Base-by-base conservation (phyloP, 2,113 vertebrate genomes). In the Puma concolor region DNA sequence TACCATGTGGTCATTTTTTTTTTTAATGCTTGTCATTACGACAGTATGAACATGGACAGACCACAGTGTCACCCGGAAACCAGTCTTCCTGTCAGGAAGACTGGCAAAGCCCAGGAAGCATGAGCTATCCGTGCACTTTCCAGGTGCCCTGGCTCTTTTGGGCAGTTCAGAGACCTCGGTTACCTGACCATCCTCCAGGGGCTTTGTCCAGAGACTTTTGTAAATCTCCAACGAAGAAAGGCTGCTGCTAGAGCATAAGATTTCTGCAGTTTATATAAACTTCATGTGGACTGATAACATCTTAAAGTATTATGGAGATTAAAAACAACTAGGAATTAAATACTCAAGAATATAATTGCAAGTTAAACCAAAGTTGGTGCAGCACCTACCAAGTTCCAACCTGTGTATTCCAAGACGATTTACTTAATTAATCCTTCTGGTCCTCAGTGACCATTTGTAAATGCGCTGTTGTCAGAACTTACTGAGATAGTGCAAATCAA, bases 311-410 rank as follows among this genome's bases (percentile, higher is more conserved):
- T 27, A 38, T 4, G 6, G 38, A 88, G 27, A 91, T 88, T 80
- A 77, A 94, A 96, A 94, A 72, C 14, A 87, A 64, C 19, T 52
- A 67, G 27, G 13, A 91, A 76, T 77, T 94, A 80, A 76, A 84
- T 19, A 86, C 10, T 50, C 44, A 52, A 33, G 6, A 69, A 23
- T 41, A 48, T 88, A 86, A 60, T 67, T 91, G 66, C 54, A 33
- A 74, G 31, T 88, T 69, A 91, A 36, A 86, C 8, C 66, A 89
- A 16, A 93, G 4, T n/a, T 38, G 21, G 38, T 27, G 2, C 9
- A 60, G 36, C 31, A 50, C 27, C 17, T 72, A 23, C 7, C 23
- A 57, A 52, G 13, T 81, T 88, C 23, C 50, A 44, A 88, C n/a
- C 41, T 76, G 3, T 21, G 23, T 38, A 9, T 90, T 7, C 11